These are phyloP conservation scores for Osmoderma eremita DNA, from an alignment of 2,888 invertebrate species.

Conservation along the genomic window DNA sequence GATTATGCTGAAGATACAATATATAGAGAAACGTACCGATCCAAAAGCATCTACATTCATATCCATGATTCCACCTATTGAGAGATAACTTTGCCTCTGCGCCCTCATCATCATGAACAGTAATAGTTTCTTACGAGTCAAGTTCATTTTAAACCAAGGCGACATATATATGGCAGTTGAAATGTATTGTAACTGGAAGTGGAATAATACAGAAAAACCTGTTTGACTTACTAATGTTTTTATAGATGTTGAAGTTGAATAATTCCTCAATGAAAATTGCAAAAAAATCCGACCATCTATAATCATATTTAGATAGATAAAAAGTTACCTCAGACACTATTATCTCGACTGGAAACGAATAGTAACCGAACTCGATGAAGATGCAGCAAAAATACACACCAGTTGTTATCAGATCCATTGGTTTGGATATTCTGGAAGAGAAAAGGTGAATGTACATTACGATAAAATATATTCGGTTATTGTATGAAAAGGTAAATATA, in stretches of 20 bases:
- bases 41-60: conserved; percentile 2
- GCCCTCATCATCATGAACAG: conserved; percentile 22
- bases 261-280: too few species aligned
- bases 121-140: conserved; percentile 13
- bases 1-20: too few species aligned
- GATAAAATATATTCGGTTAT: too few species aligned
- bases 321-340: conserved; percentile 10
- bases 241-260: too few species aligned
- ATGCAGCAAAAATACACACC: conserved; percentile 2
- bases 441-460: too few species aligned
- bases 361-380: neutral
- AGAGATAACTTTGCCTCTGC: conserved; percentile 1
- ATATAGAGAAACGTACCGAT: conserved; percentile 4
- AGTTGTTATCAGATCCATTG: neutral
- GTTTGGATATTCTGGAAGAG: too few species aligned
- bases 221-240: too few species aligned
- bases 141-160: conserved; percentile 25
- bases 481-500: too few species aligned
- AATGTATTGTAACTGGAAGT: neutral
- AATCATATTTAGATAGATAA: too few species aligned
- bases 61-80: conserved; percentile 1
- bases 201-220: too few species aligned
- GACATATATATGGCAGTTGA: conserved; percentile 16
- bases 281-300: too few species aligned
- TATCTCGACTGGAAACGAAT: conserved; percentile 1